A percentile compares a stretch with the other conserved stretches of the same genome.
These are phyloP conservation scores for Busseola fusca DNA, from an alignment of 2,888 invertebrate genomes.

Conservation along the genomic window DNA sequence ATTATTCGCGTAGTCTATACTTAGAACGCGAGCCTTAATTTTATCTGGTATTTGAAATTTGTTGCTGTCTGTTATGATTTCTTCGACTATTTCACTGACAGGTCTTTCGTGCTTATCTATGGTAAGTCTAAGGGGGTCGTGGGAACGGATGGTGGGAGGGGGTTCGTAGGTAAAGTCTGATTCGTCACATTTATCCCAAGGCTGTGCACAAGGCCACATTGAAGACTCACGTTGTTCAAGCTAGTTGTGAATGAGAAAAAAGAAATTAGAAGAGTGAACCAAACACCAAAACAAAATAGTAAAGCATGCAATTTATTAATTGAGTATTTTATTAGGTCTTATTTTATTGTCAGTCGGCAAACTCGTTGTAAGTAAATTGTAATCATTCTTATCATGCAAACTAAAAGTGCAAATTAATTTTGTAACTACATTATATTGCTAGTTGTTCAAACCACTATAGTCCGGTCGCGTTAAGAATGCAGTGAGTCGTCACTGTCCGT, in stretches of 20 bases:
- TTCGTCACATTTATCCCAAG: slow-evolving; percentile 83
- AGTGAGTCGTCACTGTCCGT: too few relatives aligned
- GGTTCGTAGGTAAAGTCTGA: slow-evolving; percentile 75
- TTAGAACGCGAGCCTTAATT: slow-evolving; percentile 70
- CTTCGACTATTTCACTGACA: slow-evolving; percentile 75
- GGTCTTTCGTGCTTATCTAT: slow-evolving; percentile 66
- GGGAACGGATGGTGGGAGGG: slow-evolving; percentile 67
- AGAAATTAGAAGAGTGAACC: slow-evolving; percentile 63
- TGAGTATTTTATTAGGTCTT: slow-evolving; percentile 5
- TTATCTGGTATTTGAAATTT: slow-evolving; percentile 77
- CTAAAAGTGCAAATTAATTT: slow-evolving; percentile 14
- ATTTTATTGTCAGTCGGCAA: background rate
- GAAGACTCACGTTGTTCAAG: slow-evolving; percentile 82
- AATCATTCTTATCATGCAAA: slow-evolving; percentile 10
- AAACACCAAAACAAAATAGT: slow-evolving; percentile 42
- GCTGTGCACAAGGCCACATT: slow-evolving; percentile 78
- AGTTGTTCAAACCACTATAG: too few relatives aligned
- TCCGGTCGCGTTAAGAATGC: too few relatives aligned
- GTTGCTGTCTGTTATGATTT: slow-evolving; percentile 75
- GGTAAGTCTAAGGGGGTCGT: slow-evolving; percentile 52
- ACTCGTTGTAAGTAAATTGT: background rate
- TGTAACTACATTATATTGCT: background rate
- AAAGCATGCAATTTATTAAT: slow-evolving; percentile 9
- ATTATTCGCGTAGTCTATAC: slow-evolving; percentile 67
- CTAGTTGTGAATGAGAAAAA: slow-evolving; percentile 78